Percentiles rank a stretch among this genome's conserved stretches.
Conservation (phyloP, 1,140 invertebrate species). For the Tetramorium parvispinum region DNA sequence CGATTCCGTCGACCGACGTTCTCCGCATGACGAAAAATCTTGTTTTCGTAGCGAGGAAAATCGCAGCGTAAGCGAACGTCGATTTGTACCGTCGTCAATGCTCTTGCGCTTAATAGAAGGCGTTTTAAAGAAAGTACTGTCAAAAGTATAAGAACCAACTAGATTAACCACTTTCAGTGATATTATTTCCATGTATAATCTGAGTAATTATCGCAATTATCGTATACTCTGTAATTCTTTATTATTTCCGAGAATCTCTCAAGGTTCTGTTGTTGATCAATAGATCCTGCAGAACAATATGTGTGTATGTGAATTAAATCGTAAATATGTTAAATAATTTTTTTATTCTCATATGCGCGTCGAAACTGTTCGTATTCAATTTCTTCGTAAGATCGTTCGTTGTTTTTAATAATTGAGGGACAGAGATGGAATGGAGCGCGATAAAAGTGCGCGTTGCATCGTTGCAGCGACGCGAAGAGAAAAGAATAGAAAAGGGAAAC, state of each 20-base stretch:
- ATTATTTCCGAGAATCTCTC: not conserved
- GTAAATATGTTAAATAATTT: not conserved
- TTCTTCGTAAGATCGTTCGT: not conserved
- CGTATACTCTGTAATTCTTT: not conserved
- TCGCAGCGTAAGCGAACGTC: slow-evolving; percentile 54
- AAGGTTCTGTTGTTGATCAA: not conserved
- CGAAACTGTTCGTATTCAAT: not conserved
- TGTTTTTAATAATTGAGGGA: slow-evolving; percentile 27
- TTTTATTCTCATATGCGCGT: not conserved
- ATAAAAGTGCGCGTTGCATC: not conserved
- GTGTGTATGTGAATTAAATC: not conserved
- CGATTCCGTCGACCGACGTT: slow-evolving; percentile 43
- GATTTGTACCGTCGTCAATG: slow-evolving; percentile 46
- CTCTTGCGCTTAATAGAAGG: not conserved
- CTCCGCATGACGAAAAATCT: slow-evolving; percentile 44
- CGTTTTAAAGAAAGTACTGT: not conserved
- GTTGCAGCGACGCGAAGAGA: slow-evolving; percentile 17
- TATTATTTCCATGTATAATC: not conserved
- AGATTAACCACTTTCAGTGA: not conserved
- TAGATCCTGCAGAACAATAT: not conserved
- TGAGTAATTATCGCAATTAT: not conserved
- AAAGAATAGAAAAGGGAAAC: slow-evolving; percentile 36
- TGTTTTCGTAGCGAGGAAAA: slow-evolving; percentile 27
- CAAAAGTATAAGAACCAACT: not conserved
- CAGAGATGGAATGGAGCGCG: not conserved